phyloP scores from a whole-genome alignment of 2,113 vertebrate species.

The Stigmatopora argus region DNA sequence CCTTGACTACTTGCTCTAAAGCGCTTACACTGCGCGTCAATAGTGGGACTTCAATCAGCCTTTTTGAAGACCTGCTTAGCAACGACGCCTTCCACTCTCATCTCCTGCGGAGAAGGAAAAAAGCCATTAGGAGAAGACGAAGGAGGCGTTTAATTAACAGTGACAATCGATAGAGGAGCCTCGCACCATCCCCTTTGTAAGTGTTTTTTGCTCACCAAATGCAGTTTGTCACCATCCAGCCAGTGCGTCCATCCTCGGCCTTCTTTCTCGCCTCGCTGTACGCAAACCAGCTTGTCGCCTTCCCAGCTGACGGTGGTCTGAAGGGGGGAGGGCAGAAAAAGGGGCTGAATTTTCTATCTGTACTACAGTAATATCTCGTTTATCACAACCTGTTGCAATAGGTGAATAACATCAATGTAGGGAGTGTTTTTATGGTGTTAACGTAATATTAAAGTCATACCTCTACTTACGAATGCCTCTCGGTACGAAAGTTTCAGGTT shows the following conservation, averaged over 20 bases:
- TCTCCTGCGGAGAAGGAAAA: constrained; percentile 69
- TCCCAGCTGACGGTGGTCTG: constrained; percentile 86
- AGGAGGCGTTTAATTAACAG: not conserved
- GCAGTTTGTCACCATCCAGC: constrained; percentile 79
- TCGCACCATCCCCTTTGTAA: constrained; percentile 7
- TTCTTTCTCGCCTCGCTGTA: constrained; percentile 84
- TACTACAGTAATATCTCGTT: too few species aligned
- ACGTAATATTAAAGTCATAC: too few species aligned
- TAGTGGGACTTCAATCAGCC: constrained; percentile 57
- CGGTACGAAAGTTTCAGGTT: too few species aligned
- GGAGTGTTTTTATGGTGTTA: too few species aligned
- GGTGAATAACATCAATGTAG: too few species aligned
- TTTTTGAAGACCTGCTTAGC: constrained; percentile 88
- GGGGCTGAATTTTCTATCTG: not conserved
- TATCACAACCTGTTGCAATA: too few species aligned
- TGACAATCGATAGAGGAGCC: constrained; percentile 12
- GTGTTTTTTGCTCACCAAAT: constrained; percentile 75
- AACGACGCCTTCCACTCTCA: constrained; percentile 78
- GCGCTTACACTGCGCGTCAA: not conserved
- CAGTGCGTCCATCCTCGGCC: constrained; percentile 90
- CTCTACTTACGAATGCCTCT: too few species aligned
- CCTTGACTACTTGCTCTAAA: constrained; percentile 2
- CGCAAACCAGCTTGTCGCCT: constrained; percentile 80
- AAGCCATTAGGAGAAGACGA: not conserved
- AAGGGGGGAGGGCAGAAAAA: constrained; percentile 14